Base-by-base conservation (phyloP, 2,797 vertebrate genomes). In the Enteromius mattozi region DNA sequence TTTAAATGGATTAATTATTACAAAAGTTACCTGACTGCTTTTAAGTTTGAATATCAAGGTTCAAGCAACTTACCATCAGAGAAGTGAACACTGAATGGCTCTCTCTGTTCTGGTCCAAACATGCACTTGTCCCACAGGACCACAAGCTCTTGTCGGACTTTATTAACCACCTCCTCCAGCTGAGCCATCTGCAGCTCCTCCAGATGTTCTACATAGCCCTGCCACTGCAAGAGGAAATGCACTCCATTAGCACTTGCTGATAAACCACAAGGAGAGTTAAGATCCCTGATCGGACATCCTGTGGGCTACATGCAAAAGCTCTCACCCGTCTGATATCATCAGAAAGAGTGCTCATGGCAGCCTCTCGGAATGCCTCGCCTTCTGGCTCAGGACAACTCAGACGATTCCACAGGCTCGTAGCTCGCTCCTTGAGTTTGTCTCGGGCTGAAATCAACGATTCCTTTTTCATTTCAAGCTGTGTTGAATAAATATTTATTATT, bases 71-170 rank as follows among this genome's bases (percentile, higher is more conserved):
- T 90, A 94, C 94, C 70, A 82, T 88, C 82, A 83, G 83, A 91
- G 81, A 92, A 92, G 70, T 91, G 87, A 16, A 45, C 40, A 35
- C 56, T 84, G 86, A 94, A 94, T 2, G 70, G 13, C 56, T 91
- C 88, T 83, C 88, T 92, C 81, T 92, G 92, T 78, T 92, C 89
- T 47, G 87, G 85, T 21, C 86, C 85, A 81, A 89, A 89, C 86
- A 89, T 89, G 84, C 93, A 94, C 82, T 92, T 92, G 35, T 93
- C 91, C 93, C 94, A 94, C 59, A 90, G 88, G n/a, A 63, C 47
- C 3, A 91, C 54, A 40, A 95, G 88, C 61, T 94, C 91, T 59
- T 92, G 77, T 33, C 94, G 84, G 40, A 92, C 89, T 82, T 93
- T 92, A 8, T 85, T 69, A 19, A 92, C 86, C 14, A 94, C 90